Evolutionary conservation across 2,797 vertebrate species (phyloP).

Genomic region (Neosilurus hyrtlii): DNA sequence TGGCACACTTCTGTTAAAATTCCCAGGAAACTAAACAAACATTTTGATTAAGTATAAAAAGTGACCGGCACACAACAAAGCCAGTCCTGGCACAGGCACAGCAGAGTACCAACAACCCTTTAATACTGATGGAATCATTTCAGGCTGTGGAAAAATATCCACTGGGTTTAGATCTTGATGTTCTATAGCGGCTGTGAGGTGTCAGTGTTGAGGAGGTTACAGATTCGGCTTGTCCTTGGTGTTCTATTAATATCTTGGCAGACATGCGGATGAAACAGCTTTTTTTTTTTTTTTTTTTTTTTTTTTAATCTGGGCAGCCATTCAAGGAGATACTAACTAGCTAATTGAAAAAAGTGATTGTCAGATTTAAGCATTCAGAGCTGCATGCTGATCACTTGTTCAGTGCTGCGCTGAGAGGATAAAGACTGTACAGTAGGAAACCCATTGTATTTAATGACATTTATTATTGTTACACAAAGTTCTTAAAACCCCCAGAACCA

Average conservation of each 20-base stretch:
- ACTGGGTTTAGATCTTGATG: background rate
- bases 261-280: slow-evolving; percentile 47
- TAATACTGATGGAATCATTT: background rate
- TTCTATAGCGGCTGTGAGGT: background rate
- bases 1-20: background rate
- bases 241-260: slow-evolving; percentile 39
- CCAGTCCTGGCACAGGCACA: background rate
- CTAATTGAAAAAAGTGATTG: slow-evolving; percentile 60
- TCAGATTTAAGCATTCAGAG: slow-evolving; percentile 42
- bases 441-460: too few species aligned
- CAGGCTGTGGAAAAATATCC: background rate
- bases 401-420: slow-evolving; percentile 38
- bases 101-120: background rate
- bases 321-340: slow-evolving; percentile 58
- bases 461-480: background rate
- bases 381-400: slow-evolving; percentile 48
- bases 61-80: background rate
- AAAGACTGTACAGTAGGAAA: slow-evolving; percentile 10
- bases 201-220: background rate
- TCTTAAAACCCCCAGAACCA: background rate
- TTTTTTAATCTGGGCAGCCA: slow-evolving; percentile 46
- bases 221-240: slow-evolving; percentile 39
- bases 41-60: background rate
- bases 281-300: slow-evolving; percentile 36
- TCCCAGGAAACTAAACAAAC: background rate